Conservation (phyloP, 1,140 invertebrate genomes). For the Pogonomyrmex californicus region DNA sequence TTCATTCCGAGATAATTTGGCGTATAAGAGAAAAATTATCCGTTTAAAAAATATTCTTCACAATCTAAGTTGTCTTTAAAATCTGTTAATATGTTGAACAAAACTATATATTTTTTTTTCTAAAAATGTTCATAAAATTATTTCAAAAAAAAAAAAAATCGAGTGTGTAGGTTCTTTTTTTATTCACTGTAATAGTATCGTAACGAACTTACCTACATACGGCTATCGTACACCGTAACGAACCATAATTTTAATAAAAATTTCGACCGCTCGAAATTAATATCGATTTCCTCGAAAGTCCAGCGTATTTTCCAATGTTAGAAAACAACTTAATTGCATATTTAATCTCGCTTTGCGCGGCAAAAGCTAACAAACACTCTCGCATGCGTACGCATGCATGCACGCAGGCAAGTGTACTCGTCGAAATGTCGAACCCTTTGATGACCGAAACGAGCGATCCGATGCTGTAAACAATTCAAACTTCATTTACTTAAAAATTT, state of each 20-base stretch:
- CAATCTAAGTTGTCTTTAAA: not conserved
- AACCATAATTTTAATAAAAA: not conserved
- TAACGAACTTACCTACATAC: not conserved
- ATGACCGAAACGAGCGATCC: not conserved
- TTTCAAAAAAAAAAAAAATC: not conserved
- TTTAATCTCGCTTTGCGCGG: slow-evolving; percentile 18
- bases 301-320: not conserved
- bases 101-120: not conserved
- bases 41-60: not conserved
- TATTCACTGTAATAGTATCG: not conserved
- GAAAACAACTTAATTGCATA: slow-evolving; percentile 2
- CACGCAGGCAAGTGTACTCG: slow-evolving; percentile 2
- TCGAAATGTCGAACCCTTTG: slow-evolving; percentile 18
- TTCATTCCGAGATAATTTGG: slow-evolving; percentile 2
- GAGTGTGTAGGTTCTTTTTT: not conserved
- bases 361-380: slow-evolving; percentile 28
- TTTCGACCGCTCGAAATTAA: slow-evolving; percentile 12
- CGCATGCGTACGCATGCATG: not conserved
- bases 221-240: not conserved
- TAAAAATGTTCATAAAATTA: not conserved
- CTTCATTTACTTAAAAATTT: slow-evolving; percentile 35
- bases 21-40: not conserved
- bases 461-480: slow-evolving; percentile 11
- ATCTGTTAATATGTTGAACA: not conserved
- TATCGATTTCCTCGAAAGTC: not conserved